Evolutionary conservation across 2,888 invertebrate genomes (phyloP).

Genomic region (Cataglyphis altisquamis): DNA sequence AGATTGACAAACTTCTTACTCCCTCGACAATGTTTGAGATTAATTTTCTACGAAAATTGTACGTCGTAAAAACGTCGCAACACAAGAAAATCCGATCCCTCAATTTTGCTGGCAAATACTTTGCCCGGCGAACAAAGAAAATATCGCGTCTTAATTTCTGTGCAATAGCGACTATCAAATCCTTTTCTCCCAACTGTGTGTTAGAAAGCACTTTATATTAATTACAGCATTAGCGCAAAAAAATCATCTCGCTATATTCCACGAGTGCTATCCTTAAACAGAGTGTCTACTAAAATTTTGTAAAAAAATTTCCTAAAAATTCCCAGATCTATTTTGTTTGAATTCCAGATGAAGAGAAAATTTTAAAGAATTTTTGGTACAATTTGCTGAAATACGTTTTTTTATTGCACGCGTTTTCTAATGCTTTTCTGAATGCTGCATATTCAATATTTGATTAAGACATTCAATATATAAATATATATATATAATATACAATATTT

Average conservation of each 20-base stretch:
- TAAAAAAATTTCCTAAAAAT: too few relatives aligned
- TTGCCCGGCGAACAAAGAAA: background rate
- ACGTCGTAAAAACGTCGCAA: background rate
- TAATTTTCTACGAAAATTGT: slow-evolving; percentile 2
- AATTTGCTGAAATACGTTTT: too few relatives aligned
- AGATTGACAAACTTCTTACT: too few relatives aligned
- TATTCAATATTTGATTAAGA: too few relatives aligned
- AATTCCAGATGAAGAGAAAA: too few relatives aligned
- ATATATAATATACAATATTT: too few relatives aligned
- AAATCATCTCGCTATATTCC: background rate
- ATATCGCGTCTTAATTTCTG: background rate
- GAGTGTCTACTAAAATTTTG: too few relatives aligned
- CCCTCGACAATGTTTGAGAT: background rate
- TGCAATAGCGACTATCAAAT: background rate
- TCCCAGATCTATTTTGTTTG: too few relatives aligned
- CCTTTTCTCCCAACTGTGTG: background rate
- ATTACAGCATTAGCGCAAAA: background rate
- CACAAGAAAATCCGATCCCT: background rate
- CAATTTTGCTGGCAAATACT: background rate
- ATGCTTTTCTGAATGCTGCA: too few relatives aligned
- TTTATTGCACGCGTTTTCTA: too few relatives aligned
- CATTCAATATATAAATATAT: too few relatives aligned
- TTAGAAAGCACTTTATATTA: background rate
- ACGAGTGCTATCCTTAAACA: background rate
- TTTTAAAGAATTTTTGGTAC: too few relatives aligned